phyloP scores from a whole-genome alignment of 2,797 vertebrate species.

The Benthosema pterotum region DNA sequence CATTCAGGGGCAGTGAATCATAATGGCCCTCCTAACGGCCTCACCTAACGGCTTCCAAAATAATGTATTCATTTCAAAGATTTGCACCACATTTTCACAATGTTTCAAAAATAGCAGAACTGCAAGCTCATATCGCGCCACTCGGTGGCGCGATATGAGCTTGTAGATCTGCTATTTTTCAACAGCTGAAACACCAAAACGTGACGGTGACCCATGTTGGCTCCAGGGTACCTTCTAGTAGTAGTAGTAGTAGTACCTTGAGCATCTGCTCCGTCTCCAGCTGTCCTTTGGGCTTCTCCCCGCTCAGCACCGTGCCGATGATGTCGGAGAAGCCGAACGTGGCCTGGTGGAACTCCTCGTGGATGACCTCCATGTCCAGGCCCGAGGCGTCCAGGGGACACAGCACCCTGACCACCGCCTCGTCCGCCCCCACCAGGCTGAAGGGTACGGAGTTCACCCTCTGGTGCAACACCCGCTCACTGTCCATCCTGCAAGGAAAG shows the following conservation, averaged over 20 bases:
- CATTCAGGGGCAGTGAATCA: too few species aligned
- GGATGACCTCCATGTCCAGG: constrained; percentile 80
- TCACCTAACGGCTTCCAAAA: too few species aligned
- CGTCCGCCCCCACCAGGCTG: constrained; percentile 68
- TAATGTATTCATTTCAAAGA: too few species aligned
- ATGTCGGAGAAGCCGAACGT: constrained; percentile 79
- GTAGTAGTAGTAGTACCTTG: constrained; percentile 56
- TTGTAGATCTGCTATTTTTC: too few species aligned
- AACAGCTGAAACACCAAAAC: too few species aligned
- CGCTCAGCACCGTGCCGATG: constrained; percentile 85
- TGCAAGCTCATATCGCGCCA: too few species aligned
- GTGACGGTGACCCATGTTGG: too few species aligned
- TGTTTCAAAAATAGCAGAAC: too few species aligned
- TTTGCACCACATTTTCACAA: too few species aligned
- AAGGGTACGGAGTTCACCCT: constrained; percentile 84
- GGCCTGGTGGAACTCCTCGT: constrained; percentile 87
- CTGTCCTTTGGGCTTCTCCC: constrained; percentile 89
- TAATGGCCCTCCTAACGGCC: too few species aligned
- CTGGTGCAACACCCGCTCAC: constrained; percentile 82
- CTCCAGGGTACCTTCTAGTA: too few species aligned
- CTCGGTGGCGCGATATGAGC: too few species aligned
- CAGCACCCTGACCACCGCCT: constrained; percentile 77
- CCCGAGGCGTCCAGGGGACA: constrained; percentile 80
- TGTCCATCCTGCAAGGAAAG: constrained; percentile 80
- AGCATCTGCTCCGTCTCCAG: constrained; percentile 91